Conservation (phyloP, 2,113 vertebrate species). For the Aix galericulata region DNA sequence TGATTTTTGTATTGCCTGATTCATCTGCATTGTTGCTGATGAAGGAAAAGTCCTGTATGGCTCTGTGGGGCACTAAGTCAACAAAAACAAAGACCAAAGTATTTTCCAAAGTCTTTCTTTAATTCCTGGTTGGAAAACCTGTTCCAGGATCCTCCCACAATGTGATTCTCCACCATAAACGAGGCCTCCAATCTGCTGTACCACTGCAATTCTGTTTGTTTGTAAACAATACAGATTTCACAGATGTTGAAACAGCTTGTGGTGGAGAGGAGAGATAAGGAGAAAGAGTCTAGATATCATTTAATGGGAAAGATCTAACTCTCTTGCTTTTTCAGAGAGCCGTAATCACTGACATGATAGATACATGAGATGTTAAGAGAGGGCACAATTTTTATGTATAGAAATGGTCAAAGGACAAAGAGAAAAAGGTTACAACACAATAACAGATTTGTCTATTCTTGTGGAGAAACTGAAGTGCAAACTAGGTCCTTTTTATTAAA, state of each 20-base stretch:
- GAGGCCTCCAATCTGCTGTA: neutral
- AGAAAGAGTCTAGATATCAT: neutral
- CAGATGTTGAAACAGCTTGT: neutral
- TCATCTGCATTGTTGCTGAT: rapidly evolving
- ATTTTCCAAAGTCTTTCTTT: neutral
- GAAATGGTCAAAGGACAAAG: neutral
- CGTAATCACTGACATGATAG: neutral
- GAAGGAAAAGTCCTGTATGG: neutral
- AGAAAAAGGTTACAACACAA: neutral
- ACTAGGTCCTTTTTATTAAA: too few species aligned
- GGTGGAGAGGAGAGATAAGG: neutral
- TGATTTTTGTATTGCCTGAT: neutral
- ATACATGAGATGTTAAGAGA: neutral
- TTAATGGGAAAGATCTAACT: neutral
- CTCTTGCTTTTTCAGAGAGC: neutral
- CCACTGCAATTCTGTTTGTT: neutral
- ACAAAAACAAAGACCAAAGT: neutral
- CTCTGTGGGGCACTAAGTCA: rapidly evolving
- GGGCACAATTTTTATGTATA: neutral
- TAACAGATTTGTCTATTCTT: neutral
- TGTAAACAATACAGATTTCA: neutral
- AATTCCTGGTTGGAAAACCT: neutral
- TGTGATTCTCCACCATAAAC: neutral
- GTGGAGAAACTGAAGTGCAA: neutral
- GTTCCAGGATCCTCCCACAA: neutral